Percentiles rank a stretch among this genome's conserved stretches.
Conservation (phyloP, 2,888 invertebrate genomes). For the Campoplex capitator region DNA sequence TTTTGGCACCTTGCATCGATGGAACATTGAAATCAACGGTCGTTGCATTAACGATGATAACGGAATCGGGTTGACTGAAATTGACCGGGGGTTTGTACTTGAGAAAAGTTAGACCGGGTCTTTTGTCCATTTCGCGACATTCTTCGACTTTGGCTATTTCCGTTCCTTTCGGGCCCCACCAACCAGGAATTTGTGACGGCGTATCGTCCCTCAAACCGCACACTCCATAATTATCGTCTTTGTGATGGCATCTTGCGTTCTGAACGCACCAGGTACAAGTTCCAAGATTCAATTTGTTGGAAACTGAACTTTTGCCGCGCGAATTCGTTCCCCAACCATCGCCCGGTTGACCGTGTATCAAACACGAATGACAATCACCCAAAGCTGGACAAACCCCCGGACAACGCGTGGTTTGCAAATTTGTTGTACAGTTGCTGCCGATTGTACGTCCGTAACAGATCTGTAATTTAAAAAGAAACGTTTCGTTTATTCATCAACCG, state of each 20-base stretch:
- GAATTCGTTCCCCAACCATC: constrained; percentile 83
- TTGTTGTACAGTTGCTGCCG: constrained; percentile 95
- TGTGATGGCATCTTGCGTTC: constrained; percentile 95
- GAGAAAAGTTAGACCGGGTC: constrained; percentile 95
- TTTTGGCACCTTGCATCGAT: constrained; percentile 88
- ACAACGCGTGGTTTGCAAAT: constrained; percentile 94
- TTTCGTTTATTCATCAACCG: not conserved
- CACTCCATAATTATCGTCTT: constrained; percentile 93
- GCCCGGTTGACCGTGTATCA: constrained; percentile 91
- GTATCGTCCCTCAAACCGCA: constrained; percentile 92
- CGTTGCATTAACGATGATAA: constrained; percentile 94
- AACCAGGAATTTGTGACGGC: constrained; percentile 92
- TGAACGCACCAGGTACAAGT: constrained; percentile 98
- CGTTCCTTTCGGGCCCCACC: constrained; percentile 95
- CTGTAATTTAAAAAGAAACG: constrained; percentile 66
- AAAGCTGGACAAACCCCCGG: constrained; percentile 96
- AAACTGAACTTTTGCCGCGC: constrained; percentile 87
- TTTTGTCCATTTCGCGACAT: constrained; percentile 91
- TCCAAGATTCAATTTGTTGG: constrained; percentile 91
- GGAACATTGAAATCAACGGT: constrained; percentile 92
- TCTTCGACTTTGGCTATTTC: constrained; percentile 90
- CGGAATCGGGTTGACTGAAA: constrained; percentile 94
- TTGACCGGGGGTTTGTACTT: constrained; percentile 95
- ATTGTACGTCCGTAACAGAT: constrained; percentile 93
- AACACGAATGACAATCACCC: constrained; percentile 95